These are phyloP conservation scores for Bombus waltoni DNA, from an alignment of 1,140 invertebrate genomes.

Conservation along the genomic window DNA sequence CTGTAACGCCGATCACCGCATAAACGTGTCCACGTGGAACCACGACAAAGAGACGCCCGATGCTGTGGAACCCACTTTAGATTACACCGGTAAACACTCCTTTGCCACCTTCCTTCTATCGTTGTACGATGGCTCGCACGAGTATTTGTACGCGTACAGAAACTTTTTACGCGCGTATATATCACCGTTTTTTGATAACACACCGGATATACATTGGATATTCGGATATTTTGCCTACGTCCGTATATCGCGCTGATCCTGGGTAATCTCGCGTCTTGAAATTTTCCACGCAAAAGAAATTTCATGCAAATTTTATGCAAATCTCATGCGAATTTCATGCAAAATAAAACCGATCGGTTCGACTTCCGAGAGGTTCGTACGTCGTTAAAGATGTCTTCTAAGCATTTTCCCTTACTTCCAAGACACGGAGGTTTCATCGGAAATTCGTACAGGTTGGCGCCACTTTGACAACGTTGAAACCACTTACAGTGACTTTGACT, in stretches of 20 bases:
- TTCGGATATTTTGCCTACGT: too few relatives aligned
- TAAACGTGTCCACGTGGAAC: conserved; percentile 37
- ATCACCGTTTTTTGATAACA: too few relatives aligned
- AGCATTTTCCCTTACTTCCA: background rate
- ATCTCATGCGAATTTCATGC: too few relatives aligned
- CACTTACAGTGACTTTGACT: background rate
- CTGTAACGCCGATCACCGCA: conserved; percentile 64
- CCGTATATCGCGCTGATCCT: too few relatives aligned
- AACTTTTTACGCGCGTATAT: too few relatives aligned
- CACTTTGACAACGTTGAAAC: background rate
- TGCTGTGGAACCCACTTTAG: background rate
- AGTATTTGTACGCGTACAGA: too few relatives aligned
- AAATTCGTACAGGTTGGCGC: background rate
- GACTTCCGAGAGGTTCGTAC: background rate
- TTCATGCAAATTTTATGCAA: too few relatives aligned
- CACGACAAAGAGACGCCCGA: conserved; percentile 5
- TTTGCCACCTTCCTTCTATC: background rate
- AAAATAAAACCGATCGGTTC: background rate
- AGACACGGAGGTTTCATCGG: background rate
- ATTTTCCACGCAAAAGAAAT: too few relatives aligned
- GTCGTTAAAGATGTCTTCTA: background rate
- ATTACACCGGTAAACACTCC: conserved; percentile 24
- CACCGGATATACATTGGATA: too few relatives aligned
- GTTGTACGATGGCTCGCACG: too few relatives aligned
- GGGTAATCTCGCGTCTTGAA: too few relatives aligned